These are phyloP conservation scores for Drosophila kambysellisi DNA, from an alignment of 2,888 invertebrate genomes.

Conservation along the genomic window DNA sequence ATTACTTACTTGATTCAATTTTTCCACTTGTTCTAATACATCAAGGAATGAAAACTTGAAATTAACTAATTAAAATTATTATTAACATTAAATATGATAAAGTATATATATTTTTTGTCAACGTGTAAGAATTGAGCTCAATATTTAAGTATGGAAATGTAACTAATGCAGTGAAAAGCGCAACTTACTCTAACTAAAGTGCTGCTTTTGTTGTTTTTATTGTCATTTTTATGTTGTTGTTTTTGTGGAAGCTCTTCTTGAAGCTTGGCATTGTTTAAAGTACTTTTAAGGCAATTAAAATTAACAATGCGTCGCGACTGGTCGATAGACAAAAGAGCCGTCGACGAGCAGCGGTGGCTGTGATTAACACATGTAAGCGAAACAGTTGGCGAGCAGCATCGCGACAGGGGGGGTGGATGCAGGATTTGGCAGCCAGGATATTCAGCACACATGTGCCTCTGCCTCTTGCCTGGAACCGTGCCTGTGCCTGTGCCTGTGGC, in stretches of 20 bases:
- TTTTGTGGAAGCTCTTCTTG: conserved; percentile 24
- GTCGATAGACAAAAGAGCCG: conserved; percentile 64
- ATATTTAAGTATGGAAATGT: background rate
- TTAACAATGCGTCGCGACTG: conserved; percentile 64
- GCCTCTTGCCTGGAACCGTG: conserved; percentile 40
- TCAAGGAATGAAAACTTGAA: background rate
- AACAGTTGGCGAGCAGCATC: conserved; percentile 58
- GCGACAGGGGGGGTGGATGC: conserved; percentile 17
- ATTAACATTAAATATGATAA: background rate
- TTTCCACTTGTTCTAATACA: background rate
- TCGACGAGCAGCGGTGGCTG: conserved; percentile 64
- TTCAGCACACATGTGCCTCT: conserved; percentile 17
- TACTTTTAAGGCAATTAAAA: conserved; percentile 81
- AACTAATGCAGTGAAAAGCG: background rate
- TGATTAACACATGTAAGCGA: conserved; percentile 81
- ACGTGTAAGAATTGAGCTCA: background rate
- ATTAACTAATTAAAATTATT: background rate
- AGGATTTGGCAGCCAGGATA: conserved; percentile 24
- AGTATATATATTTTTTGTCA: background rate
- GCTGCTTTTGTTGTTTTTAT: conserved; percentile 19
- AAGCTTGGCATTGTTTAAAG: conserved; percentile 54
- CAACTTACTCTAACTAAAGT: conserved; percentile 9
- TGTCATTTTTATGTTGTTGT: background rate
- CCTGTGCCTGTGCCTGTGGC: conserved; percentile 53
- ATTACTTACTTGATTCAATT: background rate